Conservation (phyloP, 2,888 invertebrate genomes). For the Tanypteryx hageni region DNA sequence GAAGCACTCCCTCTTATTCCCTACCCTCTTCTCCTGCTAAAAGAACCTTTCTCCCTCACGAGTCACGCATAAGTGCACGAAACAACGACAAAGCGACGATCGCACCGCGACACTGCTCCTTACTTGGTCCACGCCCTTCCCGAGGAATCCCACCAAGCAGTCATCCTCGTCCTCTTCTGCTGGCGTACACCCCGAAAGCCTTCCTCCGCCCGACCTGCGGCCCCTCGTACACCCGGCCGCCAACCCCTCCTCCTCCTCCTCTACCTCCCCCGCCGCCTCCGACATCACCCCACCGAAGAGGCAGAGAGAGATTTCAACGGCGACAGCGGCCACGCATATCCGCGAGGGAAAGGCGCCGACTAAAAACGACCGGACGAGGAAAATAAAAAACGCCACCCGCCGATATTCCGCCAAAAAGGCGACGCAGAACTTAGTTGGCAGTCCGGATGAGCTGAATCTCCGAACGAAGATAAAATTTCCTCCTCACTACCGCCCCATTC, state of each 20-base stretch:
- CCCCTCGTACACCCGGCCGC: neutral
- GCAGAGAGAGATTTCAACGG: conserved; percentile 35
- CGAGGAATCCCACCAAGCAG: conserved; percentile 78
- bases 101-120: conserved; percentile 70
- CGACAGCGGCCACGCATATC: conserved; percentile 1
- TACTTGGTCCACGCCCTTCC: conserved; percentile 78
- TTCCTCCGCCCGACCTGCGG: conserved; percentile 33
- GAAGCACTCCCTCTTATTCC: no score
- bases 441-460: conserved; percentile 56
- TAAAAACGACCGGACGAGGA: neutral
- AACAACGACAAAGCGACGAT: neutral
- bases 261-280: neutral
- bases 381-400: neutral
- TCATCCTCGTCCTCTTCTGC: conserved; percentile 76
- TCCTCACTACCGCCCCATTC: neutral
- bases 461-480: conserved; percentile 54
- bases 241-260: conserved; percentile 14
- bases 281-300: neutral
- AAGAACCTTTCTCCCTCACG: neutral
- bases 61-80: neutral
- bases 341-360: neutral
- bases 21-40: no score
- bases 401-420: neutral
- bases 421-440: neutral
- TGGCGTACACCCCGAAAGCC: conserved; percentile 30